These are phyloP conservation scores for Trinorchestia longiramus DNA, from an alignment of 1,140 invertebrate species.

Conservation along the genomic window DNA sequence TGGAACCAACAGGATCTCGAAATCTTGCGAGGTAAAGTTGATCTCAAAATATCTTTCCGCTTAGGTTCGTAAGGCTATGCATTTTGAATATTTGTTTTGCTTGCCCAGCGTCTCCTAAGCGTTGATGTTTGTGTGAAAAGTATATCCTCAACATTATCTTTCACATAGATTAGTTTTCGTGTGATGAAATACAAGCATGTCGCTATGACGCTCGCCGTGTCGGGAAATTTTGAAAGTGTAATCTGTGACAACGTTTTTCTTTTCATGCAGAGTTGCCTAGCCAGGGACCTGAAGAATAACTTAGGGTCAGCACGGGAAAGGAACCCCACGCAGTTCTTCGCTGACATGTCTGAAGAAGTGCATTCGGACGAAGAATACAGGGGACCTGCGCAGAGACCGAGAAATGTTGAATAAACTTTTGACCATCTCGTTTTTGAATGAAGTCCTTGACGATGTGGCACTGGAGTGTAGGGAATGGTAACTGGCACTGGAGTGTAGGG, in stretches of 20 bases:
- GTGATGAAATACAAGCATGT: too few species aligned
- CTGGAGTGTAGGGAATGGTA: neutral
- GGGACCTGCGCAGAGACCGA: slow-evolving; percentile 4
- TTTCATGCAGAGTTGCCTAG: neutral
- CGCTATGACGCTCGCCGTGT: neutral
- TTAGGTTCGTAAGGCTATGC: too few species aligned
- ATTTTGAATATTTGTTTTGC: too few species aligned
- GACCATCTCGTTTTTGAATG: neutral
- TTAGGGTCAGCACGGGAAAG: neutral
- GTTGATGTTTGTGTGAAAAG: too few species aligned
- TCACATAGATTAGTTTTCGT: too few species aligned
- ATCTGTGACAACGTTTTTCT: neutral
- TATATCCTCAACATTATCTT: too few species aligned
- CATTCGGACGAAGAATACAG: slow-evolving; percentile 6
- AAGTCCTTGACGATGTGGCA: neutral
- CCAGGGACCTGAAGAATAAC: slow-evolving; percentile 3
- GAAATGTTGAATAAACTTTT: slow-evolving; percentile 22
- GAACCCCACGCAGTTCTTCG: slow-evolving; percentile 11
- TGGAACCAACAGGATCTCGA: too few species aligned
- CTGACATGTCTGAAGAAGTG: slow-evolving; percentile 2
- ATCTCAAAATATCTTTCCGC: too few species aligned
- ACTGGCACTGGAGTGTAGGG: neutral
- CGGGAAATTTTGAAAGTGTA: neutral
- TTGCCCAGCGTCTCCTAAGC: too few species aligned
- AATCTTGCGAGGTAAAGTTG: too few species aligned